A percentile compares a stretch with the other conserved stretches of the same genome.
phyloP scores from a whole-genome alignment of 2,113 vertebrate species.

The Reinhardtius hippoglossoides region DNA sequence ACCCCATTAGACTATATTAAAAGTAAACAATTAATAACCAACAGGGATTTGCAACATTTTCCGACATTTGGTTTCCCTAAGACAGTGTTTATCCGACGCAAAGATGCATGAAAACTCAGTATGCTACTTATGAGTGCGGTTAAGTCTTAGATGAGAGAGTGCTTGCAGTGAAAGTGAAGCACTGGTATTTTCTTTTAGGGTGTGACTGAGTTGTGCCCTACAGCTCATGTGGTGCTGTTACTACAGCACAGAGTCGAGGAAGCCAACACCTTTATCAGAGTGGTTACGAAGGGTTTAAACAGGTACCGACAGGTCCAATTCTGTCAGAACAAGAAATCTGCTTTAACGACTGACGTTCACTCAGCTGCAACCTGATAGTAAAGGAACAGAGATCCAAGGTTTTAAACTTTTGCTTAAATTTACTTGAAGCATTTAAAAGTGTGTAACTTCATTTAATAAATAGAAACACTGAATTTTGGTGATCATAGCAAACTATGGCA shows the following conservation, averaged over 20 bases:
- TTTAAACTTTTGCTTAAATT: background rate
- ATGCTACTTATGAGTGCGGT: background rate
- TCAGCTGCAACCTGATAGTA: constrained; percentile 1
- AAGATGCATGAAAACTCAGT: background rate
- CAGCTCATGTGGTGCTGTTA: constrained; percentile 23
- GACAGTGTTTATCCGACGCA: background rate
- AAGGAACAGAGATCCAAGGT: background rate
- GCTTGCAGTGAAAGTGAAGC: constrained; percentile 21
- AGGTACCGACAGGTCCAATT: constrained; percentile 44
- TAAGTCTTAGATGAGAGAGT: background rate
- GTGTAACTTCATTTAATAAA: no score
- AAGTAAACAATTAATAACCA: no score
- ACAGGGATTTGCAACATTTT: background rate
- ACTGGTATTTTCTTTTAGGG: constrained; percentile 48
- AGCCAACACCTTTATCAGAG: constrained; percentile 44
- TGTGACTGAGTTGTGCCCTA: constrained; percentile 51
- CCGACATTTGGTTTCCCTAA: background rate
- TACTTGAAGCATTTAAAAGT: background rate
- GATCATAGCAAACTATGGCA: background rate
- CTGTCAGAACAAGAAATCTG: constrained; percentile 27
- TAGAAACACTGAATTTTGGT: background rate
- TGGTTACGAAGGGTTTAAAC: constrained; percentile 53
- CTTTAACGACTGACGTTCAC: background rate
- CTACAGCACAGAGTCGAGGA: constrained; percentile 16
- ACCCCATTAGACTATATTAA: no score